Evolutionary conservation across 2,113 vertebrate genomes (phyloP), one percentile per base, ranked within the genome.

Genomic region (Balaeniceps rex): DNA sequence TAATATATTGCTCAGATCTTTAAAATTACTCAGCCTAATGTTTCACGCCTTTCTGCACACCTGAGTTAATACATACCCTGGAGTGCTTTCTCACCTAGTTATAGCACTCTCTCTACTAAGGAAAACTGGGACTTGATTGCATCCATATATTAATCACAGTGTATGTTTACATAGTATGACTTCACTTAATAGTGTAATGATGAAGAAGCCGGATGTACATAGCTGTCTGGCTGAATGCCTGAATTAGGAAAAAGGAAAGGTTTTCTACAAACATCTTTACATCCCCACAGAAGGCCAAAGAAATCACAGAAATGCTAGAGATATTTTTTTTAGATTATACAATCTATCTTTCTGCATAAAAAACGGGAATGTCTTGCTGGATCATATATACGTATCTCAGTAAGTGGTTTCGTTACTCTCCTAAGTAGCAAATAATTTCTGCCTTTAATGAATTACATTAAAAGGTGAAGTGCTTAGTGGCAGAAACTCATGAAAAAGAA

Each of bases 91-190:
- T 87, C 88, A 68, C 47, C 18, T 71, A 77, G 86, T 88, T 95
- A 88, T 44, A 87, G 69, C 76, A 88, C 80, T 81, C 79, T 64
- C 18, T 68, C 80, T 71, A 11, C 64, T 64, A 83, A 44, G 76
- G 64, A 93, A 95, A 92, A 66, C 19, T 40, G 40, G 47, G 52
- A 90, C 64, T 87, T 95, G 90, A 97, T 92, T 94, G 83, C 80
- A 84, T 68, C 69, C 64, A 71, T 92, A 71, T 84, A 95, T 97
- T 92, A 97, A 88, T 97, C 90, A 94, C 21, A 93, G 76, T 34
- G 26, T 36, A 71, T 87, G 80, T 95, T 96, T 97, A 93, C 66
- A 94, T 44, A 91, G 83, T 49, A 81, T 94, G 72, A 93, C 76
- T 95, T 96, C 49, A 83, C 63, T 88, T 95, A 94, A 88, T 31